Base-by-base conservation (phyloP, 2,113 vertebrate genomes). In the Suricata suricatta region DNA sequence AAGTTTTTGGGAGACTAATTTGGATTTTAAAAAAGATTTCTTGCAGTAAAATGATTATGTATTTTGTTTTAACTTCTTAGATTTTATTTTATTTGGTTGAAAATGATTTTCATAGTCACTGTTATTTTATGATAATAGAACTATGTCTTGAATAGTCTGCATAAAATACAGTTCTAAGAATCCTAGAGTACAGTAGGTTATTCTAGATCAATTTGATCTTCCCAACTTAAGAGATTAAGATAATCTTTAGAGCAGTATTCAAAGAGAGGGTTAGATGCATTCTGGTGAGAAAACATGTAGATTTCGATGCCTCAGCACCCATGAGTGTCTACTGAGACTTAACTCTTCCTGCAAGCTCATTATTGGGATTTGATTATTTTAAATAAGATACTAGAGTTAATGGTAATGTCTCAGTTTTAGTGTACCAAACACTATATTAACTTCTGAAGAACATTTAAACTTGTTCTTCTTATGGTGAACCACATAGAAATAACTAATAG, bases 371-470 rank as follows among this genome's bases (percentile, higher is more conserved):
- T 89, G 60, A 83, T 77, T 31, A 79, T 96, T 93, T 96, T 96
- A 96, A 95, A 77, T 74, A 83, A 83, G n/a, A 90, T 7, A 35
- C 19, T 93, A 3, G 66, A 82, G 33, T 88, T 96, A 93, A 68
- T 92, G 66, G 9, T 89, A 92, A 31, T 52, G 64, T 90, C 63
- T 85, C 95, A 79, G 63, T 92, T 93, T 93, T 88, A 74, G 63
- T 90, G 19, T 77, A 41, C 41, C 41, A 41, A 88, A 83, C 72
- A 86, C 95, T 95, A 11, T 96, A 29, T 95, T 90, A 16, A 19
- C 33, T 92, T 97, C 69, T 33, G 68, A 92, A 85, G 31, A 93
- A 82, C 76, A 90, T 94, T 96, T 77, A 92, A 96, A 87, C n/a
- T 81, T 86, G 10, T 23, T 93, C 1, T 19, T 95, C 1, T 96